A percentile compares a stretch with the other conserved stretches of the same genome.
phyloP scores from a whole-genome alignment of 1,140 invertebrate species.

The Platorchestia sp. region DNA sequence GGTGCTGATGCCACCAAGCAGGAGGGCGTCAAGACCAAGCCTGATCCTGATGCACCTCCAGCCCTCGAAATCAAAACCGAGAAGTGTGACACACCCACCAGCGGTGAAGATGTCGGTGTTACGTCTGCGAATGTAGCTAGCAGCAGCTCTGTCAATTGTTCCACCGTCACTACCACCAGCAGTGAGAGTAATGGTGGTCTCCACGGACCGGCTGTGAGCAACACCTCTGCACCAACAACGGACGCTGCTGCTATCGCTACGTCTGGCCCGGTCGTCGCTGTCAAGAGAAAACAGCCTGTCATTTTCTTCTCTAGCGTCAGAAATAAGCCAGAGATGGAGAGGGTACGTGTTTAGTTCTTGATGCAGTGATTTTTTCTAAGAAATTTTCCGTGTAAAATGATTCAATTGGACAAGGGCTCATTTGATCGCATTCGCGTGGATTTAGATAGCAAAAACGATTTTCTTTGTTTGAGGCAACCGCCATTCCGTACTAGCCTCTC shows the following conservation, averaged over 20 bases:
- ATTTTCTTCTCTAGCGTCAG: conserved; percentile 63
- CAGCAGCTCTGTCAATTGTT: neutral
- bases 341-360: conserved; percentile 56
- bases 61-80: neutral
- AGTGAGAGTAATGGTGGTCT: neutral
- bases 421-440: neutral
- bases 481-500: no score
- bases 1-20: neutral
- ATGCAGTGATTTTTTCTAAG: neutral
- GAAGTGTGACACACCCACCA: neutral
- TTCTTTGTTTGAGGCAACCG: neutral
- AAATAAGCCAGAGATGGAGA: conserved; percentile 64
- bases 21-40: neutral
- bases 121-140: neutral
- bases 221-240: neutral
- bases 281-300: conserved; percentile 56
- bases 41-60: neutral
- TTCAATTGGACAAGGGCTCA: neutral
- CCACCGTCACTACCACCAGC: neutral
- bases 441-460: neutral
- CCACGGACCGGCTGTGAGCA: neutral
- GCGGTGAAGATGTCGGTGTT: neutral
- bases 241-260: conserved; percentile 55
- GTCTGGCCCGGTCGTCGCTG: conserved; percentile 2
- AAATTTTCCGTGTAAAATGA: neutral